Base-by-base conservation (phyloP, 2,797 vertebrate species). In the Mormyrops boulengeri region DNA sequence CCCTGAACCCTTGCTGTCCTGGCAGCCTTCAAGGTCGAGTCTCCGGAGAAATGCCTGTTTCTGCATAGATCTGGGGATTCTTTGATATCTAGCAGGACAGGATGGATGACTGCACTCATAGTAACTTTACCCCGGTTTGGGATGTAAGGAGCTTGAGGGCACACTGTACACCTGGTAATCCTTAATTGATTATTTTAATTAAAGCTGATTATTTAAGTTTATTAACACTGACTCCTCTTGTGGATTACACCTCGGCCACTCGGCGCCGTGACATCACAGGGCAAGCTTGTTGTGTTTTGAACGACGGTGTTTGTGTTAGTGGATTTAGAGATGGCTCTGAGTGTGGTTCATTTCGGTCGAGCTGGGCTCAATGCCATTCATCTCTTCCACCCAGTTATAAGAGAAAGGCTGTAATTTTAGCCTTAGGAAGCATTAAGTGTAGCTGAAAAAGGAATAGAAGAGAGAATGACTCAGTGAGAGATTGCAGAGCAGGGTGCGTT, bases 321-420 rank as follows among this genome's bases (percentile, higher is more conserved):
- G 92, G 60, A 22, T 86, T 85, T 30, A 49, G 6, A 47, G 88
- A 77, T 53, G 60, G 82, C 85, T 93, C 92, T 91, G 89, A 90
- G 93, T 94, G 92, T 91, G 92, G 6, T 44, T 60, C 34, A 55
- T 60, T 73, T 57, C 3, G 86, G 52, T 87, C 4, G 8, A 38
- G 17, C 92, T 94, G 94, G 93, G 92, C 93, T 94, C 91, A 94
- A 94, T 91, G 93, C 93, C 93, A 93, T 95, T 93, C 94, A 94
- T 95, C 94, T 92, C 94, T 94, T 93, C 0, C 47, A 92, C 93
- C 93, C 94, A 93, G 94, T 94, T 93, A 85, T 89, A 91, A 44
- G 91, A 92, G 90, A 89, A 92, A 92, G 93, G 92, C 93, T 92
- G 91, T 93, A 94, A 92, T 95, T 93, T 93, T 90, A 91, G 91